A percentile compares a stretch with the other conserved stretches of the same genome.
phyloP scores from a whole-genome alignment of 1,140 invertebrate species.

The Babylonia areolata region DNA sequence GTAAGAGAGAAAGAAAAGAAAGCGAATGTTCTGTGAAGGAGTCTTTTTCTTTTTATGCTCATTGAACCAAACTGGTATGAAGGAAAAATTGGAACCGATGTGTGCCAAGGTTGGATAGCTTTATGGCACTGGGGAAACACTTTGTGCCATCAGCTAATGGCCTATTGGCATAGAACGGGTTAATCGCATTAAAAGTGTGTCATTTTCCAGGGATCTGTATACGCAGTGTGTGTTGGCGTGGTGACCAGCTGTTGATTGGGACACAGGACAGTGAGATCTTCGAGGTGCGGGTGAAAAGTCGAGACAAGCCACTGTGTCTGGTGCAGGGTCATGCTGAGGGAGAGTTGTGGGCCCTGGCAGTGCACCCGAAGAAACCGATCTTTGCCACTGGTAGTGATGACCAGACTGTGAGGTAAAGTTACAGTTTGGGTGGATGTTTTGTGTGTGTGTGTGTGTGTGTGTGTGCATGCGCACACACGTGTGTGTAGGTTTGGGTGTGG shows the following conservation, averaged over 20 bases:
- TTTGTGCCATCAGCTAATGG: no score
- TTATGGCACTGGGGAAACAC: no score
- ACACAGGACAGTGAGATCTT: conserved; percentile 75
- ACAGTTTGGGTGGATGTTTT: not conserved
- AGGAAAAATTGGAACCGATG: no score
- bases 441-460: not conserved
- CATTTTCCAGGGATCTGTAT: conserved; percentile 64
- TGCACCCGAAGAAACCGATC: conserved; percentile 73
- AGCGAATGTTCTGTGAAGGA: no score
- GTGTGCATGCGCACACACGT: no score
- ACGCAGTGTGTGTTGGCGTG: conserved; percentile 72
- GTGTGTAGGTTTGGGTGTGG: no score
- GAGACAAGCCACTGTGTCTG: conserved; percentile 66
- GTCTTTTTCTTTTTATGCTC: no score
- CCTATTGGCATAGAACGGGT: not conserved
- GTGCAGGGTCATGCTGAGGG: conserved; percentile 76
- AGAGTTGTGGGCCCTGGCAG: conserved; percentile 75
- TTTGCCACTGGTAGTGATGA: conserved; percentile 77
- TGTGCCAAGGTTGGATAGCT: no score
- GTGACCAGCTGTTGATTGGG: conserved; percentile 70
- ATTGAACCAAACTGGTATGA: no score
- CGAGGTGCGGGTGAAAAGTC: conserved; percentile 66
- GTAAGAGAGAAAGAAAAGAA: no score
- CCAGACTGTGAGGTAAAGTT: conserved; percentile 72
- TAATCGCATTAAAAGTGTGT: not conserved